phyloP scores from a whole-genome alignment of 1,140 invertebrate species.

The Philopotamus ludificatus region DNA sequence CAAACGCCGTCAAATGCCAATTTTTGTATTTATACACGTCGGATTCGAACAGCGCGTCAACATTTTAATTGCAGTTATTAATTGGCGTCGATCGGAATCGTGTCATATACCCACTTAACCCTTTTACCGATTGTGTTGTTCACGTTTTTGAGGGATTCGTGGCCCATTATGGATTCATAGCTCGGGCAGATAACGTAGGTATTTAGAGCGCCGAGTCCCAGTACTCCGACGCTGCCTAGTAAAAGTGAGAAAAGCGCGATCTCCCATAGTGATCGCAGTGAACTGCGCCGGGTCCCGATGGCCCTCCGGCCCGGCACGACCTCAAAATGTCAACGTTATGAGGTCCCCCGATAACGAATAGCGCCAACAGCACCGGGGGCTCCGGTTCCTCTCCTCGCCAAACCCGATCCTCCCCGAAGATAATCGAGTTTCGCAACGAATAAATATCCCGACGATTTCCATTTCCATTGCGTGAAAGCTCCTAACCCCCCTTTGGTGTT shows the following conservation, averaged over 20 bases:
- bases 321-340: conserved; percentile 28
- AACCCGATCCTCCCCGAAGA: not conserved
- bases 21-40: no score
- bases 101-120: no score
- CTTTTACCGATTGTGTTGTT: no score
- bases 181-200: no score
- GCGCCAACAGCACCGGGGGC: not conserved
- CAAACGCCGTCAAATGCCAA: no score
- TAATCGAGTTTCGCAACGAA: not conserved
- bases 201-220: not conserved
- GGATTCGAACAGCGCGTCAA: no score
- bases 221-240: not conserved
- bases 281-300: conserved; percentile 32
- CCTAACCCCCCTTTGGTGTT: not conserved
- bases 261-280: not conserved
- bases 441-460: not conserved
- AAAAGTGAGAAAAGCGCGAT: conserved; percentile 21
- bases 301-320: conserved; percentile 31
- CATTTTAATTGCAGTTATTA: no score
- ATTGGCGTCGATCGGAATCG: no score
- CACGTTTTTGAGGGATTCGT: no score
- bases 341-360: conserved; percentile 16
- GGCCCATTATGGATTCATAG: no score
- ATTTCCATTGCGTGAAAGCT: not conserved
- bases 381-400: not conserved